These are phyloP conservation scores for Elysia chlorotica DNA, from an alignment of 1,140 invertebrate species.

Conservation along the genomic window DNA sequence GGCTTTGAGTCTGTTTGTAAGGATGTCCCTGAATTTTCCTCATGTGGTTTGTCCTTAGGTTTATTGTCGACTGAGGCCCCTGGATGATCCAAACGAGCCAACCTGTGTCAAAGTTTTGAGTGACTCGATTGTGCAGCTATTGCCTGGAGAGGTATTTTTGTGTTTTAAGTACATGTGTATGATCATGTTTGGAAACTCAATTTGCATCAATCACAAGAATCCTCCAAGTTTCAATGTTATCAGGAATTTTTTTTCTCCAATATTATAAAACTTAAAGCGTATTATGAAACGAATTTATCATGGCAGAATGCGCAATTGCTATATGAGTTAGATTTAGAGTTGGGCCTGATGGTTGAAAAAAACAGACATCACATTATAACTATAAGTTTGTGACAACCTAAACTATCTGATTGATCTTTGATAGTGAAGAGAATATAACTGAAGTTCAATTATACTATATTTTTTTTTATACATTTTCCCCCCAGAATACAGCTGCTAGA, in stretches of 20 bases:
- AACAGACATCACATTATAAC: too few relatives aligned
- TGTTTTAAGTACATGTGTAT: not conserved
- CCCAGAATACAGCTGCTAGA: constrained; percentile 38
- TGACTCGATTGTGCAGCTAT: constrained; percentile 72
- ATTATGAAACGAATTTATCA: too few relatives aligned
- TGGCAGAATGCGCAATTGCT: too few relatives aligned
- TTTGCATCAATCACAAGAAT: not conserved
- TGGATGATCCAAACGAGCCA: constrained; percentile 70
- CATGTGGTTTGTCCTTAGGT: too few relatives aligned
- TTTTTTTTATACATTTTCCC: constrained; percentile 19
- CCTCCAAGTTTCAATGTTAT: not conserved
- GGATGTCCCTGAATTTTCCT: too few relatives aligned
- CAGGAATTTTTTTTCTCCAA: not conserved
- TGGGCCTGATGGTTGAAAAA: too few relatives aligned
- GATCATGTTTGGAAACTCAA: not conserved
- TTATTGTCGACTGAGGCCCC: constrained; percentile 80
- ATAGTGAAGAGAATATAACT: not conserved
- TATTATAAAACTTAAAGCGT: too few relatives aligned
- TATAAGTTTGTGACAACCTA: too few relatives aligned
- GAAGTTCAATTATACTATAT: not conserved
- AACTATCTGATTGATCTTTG: not conserved
- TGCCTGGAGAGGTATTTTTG: constrained; percentile 42
- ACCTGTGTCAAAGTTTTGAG: constrained; percentile 77
- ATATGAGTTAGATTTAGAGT: too few relatives aligned
- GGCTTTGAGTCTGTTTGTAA: too few relatives aligned